Base-by-base conservation (phyloP, 2,888 invertebrate genomes). In the Leistus spinibarbis region DNA sequence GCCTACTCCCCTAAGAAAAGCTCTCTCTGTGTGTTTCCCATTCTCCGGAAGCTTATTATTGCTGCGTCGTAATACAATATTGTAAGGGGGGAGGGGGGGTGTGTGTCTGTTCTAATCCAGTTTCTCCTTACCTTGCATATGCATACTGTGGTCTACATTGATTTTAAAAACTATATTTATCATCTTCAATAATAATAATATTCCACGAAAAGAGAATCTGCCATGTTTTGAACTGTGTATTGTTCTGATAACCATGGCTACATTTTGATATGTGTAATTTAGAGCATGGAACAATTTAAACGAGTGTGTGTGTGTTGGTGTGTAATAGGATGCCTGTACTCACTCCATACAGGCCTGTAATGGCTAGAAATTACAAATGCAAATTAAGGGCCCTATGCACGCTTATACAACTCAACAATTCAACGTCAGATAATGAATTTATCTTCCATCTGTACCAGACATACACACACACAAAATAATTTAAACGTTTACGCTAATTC, bases 351-450 rank as follows among this genome's bases (percentile, higher is more conserved):
- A 40, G 40, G 7, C 7, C 40, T 13, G 60, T 60, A 60, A 60
- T 60, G 60, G 60, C 23, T 16, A 64, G 20, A 24, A 71, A 71
- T 71, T 71, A 54, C 64, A 71, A 63, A 71, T 71, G 71, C 71
- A 71, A 71, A 71, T 71, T 71, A 40, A 13, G 40, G 40, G 7
- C 40, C 40, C 40, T 40, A 40, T 40, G 40, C 40, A 40, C 40
- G 40, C 40, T 40, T 40, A 71, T 17, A 53, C 69, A 54, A 53
- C 66, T 19, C 19, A 64, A 54, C 22, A 54, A 70, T 70, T 63
- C 70, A 62, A 40, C 69, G 64, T 71, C 71, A 63, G 71, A 71
- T 71, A 71, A 71, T 71, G 71, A 71, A 71, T 71, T 71, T 71
- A 71, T 71, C 71, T 71, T 71, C 64, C 71, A 71, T 71, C 71